phyloP scores from a whole-genome alignment of 2,888 invertebrate genomes.

The Amiota communis region DNA sequence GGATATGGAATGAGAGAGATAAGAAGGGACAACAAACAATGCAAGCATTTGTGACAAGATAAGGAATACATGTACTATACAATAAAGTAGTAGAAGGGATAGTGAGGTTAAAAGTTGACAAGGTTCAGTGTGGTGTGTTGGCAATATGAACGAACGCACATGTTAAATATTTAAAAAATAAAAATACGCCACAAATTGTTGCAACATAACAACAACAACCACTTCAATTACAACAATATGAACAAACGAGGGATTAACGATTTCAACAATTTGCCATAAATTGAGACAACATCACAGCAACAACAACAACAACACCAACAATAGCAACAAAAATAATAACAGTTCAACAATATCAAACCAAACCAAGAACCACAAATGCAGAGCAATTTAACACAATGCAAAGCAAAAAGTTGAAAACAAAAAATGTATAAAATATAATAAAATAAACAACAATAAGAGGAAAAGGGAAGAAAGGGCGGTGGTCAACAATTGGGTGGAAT shows the following conservation, averaged over 20 bases:
- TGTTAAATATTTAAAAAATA: slow-evolving; percentile 39
- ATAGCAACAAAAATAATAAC: slow-evolving; percentile 44
- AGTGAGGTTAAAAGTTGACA: too few species aligned
- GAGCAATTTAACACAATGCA: slow-evolving; percentile 8
- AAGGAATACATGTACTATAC: neutral
- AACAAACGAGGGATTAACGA: slow-evolving; percentile 52
- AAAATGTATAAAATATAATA: slow-evolving; percentile 15
- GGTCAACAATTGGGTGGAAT: slow-evolving; percentile 51
- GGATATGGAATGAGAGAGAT: too few species aligned
- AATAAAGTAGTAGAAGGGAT: too few species aligned
- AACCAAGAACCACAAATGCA: slow-evolving; percentile 16
- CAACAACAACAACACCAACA: slow-evolving; percentile 41
- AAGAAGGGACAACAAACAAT: too few species aligned
- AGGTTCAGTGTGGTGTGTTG: too few species aligned
- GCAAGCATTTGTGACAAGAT: too few species aligned
- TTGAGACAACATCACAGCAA: slow-evolving; percentile 65
- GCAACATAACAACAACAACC: slow-evolving; percentile 47
- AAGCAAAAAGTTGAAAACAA: slow-evolving; percentile 30
- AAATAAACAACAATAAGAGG: neutral
- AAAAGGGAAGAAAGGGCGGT: neutral
- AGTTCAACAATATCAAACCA: slow-evolving; percentile 9
- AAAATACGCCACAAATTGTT: slow-evolving; percentile 44
- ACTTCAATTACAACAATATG: slow-evolving; percentile 37
- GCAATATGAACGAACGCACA: neutral
- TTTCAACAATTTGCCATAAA: slow-evolving; percentile 66